Base-by-base conservation (phyloP, 2,888 invertebrate species). In the Cerastoderma edule region DNA sequence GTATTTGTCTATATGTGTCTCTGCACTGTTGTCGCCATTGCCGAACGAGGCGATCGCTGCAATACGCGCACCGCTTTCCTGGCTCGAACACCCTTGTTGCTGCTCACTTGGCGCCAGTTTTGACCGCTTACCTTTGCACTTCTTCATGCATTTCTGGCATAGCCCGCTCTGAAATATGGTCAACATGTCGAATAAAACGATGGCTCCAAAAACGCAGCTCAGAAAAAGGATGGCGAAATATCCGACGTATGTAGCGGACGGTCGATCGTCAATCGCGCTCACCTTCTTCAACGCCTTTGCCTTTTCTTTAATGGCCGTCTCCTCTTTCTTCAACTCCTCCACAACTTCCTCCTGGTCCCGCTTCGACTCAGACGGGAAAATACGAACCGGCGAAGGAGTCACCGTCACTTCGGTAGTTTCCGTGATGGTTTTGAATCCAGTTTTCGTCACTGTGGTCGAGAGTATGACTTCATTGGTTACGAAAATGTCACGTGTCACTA, bases 191-290 rank as follows among this genome's bases (percentile, higher is more conserved):
- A 82, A 74, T n/a, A 79, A 2, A 24, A 82, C 32, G 22, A 82
- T 72, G 5, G 76, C 74, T 6, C 82, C 82, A 44, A 82, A 69
- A 2, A 73, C 76, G 10, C 33, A 32, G 8, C 72, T 53, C 33
- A 82, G 24, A 46, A 82, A 82, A 4, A 53, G 22, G 4, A 82
- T 64, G 22, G 82, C 82, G n/a, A 82, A 66, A 56, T 74, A 79
- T 19, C 82, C 82, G 1, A 82, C 78, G 32, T 74, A 82, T 22
- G 69, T 76, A 4, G 82, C 82, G 3, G 82, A 82, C 8, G 78
- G 76, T 35, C 82, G 53, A 13, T 76, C 73, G 39, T 82, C 78
- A 19, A 68, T 53, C 3, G 71, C 50, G 39, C 82, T 82, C 10
- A 72, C 69, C 50, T 77, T 78, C 30, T 64, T 73, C 19, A 74